Evolutionary conservation across 1,140 invertebrate species (phyloP).

Genomic region (Lepidostoma basale): DNA sequence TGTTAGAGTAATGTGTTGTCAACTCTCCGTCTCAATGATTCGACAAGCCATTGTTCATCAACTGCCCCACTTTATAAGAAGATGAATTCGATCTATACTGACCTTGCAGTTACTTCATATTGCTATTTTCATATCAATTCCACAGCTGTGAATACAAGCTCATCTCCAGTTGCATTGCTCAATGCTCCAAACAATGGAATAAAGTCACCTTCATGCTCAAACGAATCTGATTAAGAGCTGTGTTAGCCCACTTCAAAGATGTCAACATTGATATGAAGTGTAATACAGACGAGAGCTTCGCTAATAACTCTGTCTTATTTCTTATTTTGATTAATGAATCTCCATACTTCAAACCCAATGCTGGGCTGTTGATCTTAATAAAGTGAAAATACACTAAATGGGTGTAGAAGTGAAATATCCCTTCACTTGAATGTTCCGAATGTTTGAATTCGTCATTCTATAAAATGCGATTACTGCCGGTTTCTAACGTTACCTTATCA

Average conservation of each 20-base stretch:
- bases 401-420: too few species aligned
- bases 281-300: too few species aligned
- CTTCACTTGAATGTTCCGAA: too few species aligned
- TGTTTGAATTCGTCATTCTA: too few species aligned
- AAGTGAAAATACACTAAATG: too few species aligned
- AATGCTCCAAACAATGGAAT: slow-evolving; percentile 5
- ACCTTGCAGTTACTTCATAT: not conserved
- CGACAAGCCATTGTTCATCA: not conserved
- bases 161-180: not conserved
- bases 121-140: not conserved
- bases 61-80: not conserved
- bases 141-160: not conserved
- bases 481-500: too few species aligned
- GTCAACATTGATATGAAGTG: not conserved
- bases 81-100: not conserved
- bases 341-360: too few species aligned
- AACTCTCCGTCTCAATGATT: not conserved
- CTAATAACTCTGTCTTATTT: too few species aligned
- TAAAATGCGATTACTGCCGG: too few species aligned
- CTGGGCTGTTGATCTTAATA: too few species aligned
- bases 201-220: slow-evolving; percentile 14
- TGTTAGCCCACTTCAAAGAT: not conserved
- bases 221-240: not conserved
- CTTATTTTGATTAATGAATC: too few species aligned
- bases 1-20: too few species aligned